Conservation (phyloP, 2,113 vertebrate genomes). For the Neomonachus schauinslandi region DNA sequence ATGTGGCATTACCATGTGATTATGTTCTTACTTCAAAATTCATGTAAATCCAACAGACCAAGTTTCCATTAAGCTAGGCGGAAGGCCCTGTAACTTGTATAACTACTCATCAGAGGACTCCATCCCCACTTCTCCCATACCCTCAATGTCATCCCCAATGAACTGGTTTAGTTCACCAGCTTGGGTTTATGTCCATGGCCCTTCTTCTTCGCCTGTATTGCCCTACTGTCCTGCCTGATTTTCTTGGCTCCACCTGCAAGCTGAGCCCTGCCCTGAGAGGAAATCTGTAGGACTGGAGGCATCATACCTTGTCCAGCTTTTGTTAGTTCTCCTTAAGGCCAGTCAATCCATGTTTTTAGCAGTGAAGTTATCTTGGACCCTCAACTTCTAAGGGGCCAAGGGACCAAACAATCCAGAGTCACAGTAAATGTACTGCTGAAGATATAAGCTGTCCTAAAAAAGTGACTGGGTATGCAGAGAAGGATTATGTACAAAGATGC, state of each 20-base stretch:
- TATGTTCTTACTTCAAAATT: constrained; percentile 22
- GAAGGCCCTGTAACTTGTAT: neutral
- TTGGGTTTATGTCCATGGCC: neutral
- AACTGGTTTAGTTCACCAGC: neutral
- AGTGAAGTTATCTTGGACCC: neutral
- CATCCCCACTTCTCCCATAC: neutral
- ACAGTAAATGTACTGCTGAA: neutral
- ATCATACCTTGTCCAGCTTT: neutral
- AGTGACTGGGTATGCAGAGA: neutral
- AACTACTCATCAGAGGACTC: neutral
- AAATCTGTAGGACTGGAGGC: neutral
- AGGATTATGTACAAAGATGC: neutral
- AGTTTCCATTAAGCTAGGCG: neutral
- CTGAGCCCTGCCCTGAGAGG: neutral
- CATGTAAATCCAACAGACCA: neutral
- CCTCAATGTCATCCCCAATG: neutral
- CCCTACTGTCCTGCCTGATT: neutral
- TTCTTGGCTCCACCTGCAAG: neutral
- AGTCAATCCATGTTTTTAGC: neutral
- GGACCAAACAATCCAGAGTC: neutral
- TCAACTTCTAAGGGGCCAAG: neutral
- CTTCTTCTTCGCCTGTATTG: neutral
- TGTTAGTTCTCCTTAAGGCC: neutral
- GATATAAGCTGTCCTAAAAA: neutral
- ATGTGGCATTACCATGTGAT: neutral